Base-by-base conservation (phyloP, 2,797 vertebrate genomes). In the Urocyon cinereoargenteus region DNA sequence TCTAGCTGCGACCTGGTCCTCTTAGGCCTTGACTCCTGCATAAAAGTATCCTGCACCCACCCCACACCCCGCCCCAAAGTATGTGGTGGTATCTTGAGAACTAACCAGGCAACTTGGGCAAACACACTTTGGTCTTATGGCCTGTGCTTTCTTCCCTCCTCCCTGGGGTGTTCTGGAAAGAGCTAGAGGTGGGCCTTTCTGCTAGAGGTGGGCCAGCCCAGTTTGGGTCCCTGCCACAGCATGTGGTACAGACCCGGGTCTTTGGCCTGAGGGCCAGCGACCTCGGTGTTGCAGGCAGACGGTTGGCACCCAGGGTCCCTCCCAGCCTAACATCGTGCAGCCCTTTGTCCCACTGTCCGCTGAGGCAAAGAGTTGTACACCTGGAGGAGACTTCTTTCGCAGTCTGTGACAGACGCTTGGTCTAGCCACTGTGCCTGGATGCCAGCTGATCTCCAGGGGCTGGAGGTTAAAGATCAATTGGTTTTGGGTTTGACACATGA, bases 21-120 rank as follows among this genome's bases (percentile, higher is more conserved):
- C 36, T 91, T 77, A 22, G 73, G n/a, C 77, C 90, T 86, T 77
- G 64, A 93, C 14, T 90, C 70, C 55, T 95, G 68, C 22, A 45
- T 73, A 62, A 90, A 82, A 77, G 70, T 79, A 31, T 31, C 10
- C 66, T 34, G 8, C 8, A 16, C n/a, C 66, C 18, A 15, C n/a
- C 9, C 18, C 0, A 68, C 1, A 4, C n/a, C n/a, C 66, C 18
- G 14, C n/a, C 9, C 18, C 0, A 68, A 19, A 68, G 66, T 2
- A 0, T 68, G 1, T 45, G 4, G 28, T 57, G 12, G 53, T 77
- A 59, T 73, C 96, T 87, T 78, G 26, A 94, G 57, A 31, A 24
- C 40, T 81, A 87, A 45, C 19, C 57, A 73, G 49, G 16, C 85
- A 89, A 5, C 28, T 62, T 64, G 55, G 75, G 49, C 28, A 87